These are phyloP conservation scores for Oxytorus armatus DNA, from an alignment of 2,888 invertebrate species.

Conservation along the genomic window DNA sequence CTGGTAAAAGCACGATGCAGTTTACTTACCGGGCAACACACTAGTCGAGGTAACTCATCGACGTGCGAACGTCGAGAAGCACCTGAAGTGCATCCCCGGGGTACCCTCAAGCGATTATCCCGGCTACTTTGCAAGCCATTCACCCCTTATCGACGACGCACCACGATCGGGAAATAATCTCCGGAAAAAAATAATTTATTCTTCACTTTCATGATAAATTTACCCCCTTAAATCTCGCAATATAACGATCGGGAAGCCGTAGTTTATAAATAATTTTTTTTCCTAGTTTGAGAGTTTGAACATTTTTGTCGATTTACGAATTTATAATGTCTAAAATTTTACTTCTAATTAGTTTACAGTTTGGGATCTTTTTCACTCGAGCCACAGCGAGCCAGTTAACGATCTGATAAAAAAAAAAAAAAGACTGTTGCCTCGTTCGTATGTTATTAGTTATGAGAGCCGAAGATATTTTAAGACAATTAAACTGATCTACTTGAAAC, in stretches of 20 bases:
- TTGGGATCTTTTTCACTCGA: no score
- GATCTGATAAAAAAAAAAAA: no score
- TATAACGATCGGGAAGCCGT: no score
- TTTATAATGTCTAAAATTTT: no score
- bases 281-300: no score
- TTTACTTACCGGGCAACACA: not conserved
- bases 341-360: no score
- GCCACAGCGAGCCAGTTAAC: no score
- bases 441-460: not conserved
- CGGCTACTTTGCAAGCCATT: not conserved
- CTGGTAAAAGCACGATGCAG: not conserved
- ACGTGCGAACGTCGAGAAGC: conserved; percentile 53
- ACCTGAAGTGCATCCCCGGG: conserved; percentile 35
- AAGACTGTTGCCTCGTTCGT: no score
- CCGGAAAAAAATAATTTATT: not conserved
- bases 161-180: not conserved
- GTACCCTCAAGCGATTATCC: conserved; percentile 50
- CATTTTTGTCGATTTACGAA: no score
- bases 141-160: conserved; percentile 7
- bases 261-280: no score
- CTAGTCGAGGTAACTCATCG: conserved; percentile 11
- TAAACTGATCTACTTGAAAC: not conserved
- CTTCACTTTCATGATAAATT: not conserved
- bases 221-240: no score
- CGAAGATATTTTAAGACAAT: not conserved